Evolutionary conservation across 2,113 vertebrate genomes (phyloP).

Genomic region (Paratilapia polleni): DNA sequence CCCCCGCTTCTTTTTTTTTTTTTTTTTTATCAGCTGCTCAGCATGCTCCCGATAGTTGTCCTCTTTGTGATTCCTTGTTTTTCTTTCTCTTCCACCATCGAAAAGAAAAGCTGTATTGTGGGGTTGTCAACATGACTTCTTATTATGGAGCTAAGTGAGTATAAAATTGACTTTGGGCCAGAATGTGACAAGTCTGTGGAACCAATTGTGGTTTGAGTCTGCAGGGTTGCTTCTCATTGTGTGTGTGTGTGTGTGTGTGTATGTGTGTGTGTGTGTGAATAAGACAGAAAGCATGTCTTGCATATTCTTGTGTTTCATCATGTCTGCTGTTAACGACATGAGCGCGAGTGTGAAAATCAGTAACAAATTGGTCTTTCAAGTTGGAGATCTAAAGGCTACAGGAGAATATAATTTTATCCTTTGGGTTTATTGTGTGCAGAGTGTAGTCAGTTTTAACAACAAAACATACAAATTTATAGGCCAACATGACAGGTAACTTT

Average conservation of each 20-base stretch:
- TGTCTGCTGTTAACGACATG: conserved; percentile 6
- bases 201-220: conserved; percentile 47
- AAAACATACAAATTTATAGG: neutral
- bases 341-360: neutral
- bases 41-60: neutral
- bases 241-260: neutral
- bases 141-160: conserved; percentile 72
- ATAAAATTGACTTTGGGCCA: conserved; percentile 74
- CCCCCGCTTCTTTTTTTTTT: no score
- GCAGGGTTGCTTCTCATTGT: conserved; percentile 4
- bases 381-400: neutral
- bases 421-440: neutral
- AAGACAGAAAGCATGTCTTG: neutral
- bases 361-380: neutral
- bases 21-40: neutral
- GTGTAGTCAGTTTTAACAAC: neutral
- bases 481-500: neutral
- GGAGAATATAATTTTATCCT: neutral
- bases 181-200: conserved; percentile 61
- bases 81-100: conserved; percentile 1
- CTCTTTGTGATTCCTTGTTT: conserved; percentile 2
- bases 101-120: conserved; percentile 49
- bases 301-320: conserved; percentile 12
- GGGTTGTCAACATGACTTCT: conserved; percentile 68
- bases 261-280: neutral